phyloP scores from a whole-genome alignment of 2,888 invertebrate species.

The Yponomeuta cagnagella region DNA sequence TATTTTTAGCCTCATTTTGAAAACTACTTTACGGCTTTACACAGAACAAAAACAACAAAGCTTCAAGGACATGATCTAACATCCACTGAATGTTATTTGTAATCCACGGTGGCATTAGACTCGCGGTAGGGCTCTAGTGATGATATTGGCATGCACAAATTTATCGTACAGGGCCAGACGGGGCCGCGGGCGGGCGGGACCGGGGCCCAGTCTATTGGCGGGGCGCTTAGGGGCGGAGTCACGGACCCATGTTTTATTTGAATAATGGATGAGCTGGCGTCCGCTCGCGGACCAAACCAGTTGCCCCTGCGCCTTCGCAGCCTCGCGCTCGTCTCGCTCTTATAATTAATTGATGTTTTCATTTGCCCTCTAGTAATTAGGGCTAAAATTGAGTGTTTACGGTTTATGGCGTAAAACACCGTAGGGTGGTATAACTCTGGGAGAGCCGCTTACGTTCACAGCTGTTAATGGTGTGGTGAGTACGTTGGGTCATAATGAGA shows the following conservation, averaged over 20 bases:
- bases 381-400: slow-evolving; percentile 59
- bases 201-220: slow-evolving; percentile 60
- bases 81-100: too few relatives aligned
- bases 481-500: background rate
- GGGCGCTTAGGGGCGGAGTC: slow-evolving; percentile 69
- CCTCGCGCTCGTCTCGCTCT: slow-evolving; percentile 67
- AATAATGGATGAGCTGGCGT: slow-evolving; percentile 70
- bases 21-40: too few relatives aligned
- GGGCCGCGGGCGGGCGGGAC: slow-evolving; percentile 64
- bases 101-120: background rate
- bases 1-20: too few relatives aligned
- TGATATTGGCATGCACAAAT: slow-evolving; percentile 61
- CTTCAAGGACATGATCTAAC: too few relatives aligned
- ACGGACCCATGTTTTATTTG: slow-evolving; percentile 73
- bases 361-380: slow-evolving; percentile 69
- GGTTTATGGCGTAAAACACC: slow-evolving; percentile 45
- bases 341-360: slow-evolving; percentile 73
- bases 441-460: slow-evolving; percentile 23
- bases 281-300: slow-evolving; percentile 60
- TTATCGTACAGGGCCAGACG: slow-evolving; percentile 59
- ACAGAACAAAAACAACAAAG: too few relatives aligned
- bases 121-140: slow-evolving; percentile 27
- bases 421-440: slow-evolving; percentile 11
- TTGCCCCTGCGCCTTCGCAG: slow-evolving; percentile 48
- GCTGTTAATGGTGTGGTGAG: slow-evolving; percentile 6